Percentiles rank a stretch among this genome's conserved stretches.
Conservation (phyloP, 35 echinoderm and acorn worm species). For the Acanthaster planci region DNA sequence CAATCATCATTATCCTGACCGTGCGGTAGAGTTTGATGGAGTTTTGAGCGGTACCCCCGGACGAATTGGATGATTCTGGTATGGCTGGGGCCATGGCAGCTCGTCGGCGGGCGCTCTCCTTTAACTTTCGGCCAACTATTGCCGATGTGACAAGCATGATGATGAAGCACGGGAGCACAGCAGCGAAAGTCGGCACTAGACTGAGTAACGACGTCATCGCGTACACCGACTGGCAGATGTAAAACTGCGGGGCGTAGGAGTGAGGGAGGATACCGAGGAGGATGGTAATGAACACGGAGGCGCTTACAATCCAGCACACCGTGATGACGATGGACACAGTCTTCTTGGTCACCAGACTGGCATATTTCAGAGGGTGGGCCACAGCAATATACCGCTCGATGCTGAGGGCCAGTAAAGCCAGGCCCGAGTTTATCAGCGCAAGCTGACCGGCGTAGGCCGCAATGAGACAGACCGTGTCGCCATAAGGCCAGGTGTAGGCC, state of each 20-base stretch:
- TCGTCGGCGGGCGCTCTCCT: not conserved
- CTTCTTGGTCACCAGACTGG: slow-evolving; percentile 3
- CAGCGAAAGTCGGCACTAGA: not conserved
- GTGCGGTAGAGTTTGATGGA: not conserved
- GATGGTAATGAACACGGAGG: not conserved
- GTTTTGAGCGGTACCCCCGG: not conserved
- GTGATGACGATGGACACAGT: not conserved
- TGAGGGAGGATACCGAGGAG: not conserved
- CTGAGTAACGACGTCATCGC: not conserved
- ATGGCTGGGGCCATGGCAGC: not conserved
- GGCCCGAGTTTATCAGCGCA: not conserved
- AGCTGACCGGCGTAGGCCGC: not conserved
- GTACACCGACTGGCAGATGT: not conserved
- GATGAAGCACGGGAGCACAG: not conserved
- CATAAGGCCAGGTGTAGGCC: slow-evolving; percentile 25
- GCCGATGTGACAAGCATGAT: not conserved
- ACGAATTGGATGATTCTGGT: not conserved
- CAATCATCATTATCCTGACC: not conserved
- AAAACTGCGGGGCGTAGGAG: not conserved
- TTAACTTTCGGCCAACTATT: not conserved
- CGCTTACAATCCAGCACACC: not conserved
- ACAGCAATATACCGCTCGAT: not conserved
- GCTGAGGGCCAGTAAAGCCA: not conserved
- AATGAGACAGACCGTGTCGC: not conserved
- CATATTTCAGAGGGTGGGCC: slow-evolving; percentile 35